A percentile compares a stretch with the other conserved stretches of the same genome.
These are phyloP conservation scores for Apamea sordens DNA, from an alignment of 2,888 invertebrate species.

Conservation along the genomic window DNA sequence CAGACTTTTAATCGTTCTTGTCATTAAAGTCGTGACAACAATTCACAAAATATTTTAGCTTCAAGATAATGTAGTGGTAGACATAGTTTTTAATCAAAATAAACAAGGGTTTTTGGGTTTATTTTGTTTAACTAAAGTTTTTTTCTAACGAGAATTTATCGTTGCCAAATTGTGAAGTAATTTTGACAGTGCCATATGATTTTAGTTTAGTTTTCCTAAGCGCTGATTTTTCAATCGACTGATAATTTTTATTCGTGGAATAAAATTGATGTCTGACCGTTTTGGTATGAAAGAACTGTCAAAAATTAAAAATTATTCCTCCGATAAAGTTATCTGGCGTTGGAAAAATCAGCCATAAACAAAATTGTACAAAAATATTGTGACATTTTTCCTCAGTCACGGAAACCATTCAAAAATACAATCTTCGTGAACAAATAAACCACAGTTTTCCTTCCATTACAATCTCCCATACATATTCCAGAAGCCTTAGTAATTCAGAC, in stretches of 20 bases:
- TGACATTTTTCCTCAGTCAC: background rate
- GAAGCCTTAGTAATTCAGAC: conserved; percentile 45
- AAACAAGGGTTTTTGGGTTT: background rate
- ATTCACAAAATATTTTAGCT: background rate
- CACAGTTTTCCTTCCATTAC: conserved; percentile 27
- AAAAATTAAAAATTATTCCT: no score
- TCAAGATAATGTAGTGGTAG: background rate
- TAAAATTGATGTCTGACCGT: no score
- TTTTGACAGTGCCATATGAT: background rate
- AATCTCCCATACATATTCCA: conserved; percentile 49
- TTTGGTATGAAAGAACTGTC: no score
- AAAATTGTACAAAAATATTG: background rate
- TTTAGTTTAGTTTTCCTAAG: background rate
- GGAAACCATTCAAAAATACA: background rate
- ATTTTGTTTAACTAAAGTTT: background rate
- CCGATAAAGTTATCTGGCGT: no score
- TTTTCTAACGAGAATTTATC: background rate
- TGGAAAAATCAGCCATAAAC: no score
- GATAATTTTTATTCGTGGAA: no score
- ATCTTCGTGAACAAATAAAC: background rate
- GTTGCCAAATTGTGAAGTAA: background rate
- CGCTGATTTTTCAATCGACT: no score
- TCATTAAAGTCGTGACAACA: conserved; percentile 20
- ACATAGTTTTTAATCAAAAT: conserved; percentile 5
- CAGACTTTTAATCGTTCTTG: conserved; percentile 23